A percentile compares a stretch with the other conserved stretches of the same genome.
Evolutionary conservation across 1,140 invertebrate genomes (phyloP).

Genomic region (Drosophila lowei): DNA sequence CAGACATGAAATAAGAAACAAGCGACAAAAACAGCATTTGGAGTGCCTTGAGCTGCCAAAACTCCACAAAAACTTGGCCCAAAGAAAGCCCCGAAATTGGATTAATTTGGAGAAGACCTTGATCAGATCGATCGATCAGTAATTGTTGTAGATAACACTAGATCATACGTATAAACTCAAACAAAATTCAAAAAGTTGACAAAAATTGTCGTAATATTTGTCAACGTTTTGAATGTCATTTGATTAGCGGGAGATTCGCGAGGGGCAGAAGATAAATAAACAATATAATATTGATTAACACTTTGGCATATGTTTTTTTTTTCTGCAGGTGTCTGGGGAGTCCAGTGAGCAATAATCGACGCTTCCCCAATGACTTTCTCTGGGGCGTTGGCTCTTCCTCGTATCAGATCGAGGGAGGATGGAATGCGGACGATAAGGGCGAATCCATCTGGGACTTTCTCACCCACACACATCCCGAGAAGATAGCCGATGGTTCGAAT

Average conservation of each 20-base stretch:
- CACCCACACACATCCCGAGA: conserved; percentile 83
- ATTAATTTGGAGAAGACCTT: conserved; percentile 12
- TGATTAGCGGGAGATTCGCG: conserved; percentile 12
- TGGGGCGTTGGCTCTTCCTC: conserved; percentile 85
- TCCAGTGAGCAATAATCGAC: conserved; percentile 42
- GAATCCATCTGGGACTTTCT: conserved; percentile 85
- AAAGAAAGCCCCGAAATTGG: conserved; percentile 31
- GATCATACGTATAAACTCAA: conserved; percentile 22
- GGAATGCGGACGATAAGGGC: conserved; percentile 87
- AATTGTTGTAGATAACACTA: conserved; percentile 32
- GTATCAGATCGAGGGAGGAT: conserved; percentile 89
- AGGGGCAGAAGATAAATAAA: neutral
- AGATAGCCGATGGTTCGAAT: conserved; percentile 85
- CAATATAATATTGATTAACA: conserved; percentile 30
- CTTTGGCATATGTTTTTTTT: conserved; percentile 31
- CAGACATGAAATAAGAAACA: neutral
- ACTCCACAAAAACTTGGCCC: neutral
- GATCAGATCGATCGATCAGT: conserved; percentile 2
- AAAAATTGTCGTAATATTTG: conserved; percentile 41
- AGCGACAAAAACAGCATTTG: neutral
- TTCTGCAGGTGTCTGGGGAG: conserved; percentile 42
- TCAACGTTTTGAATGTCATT: conserved; percentile 33
- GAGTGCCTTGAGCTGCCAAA: conserved; percentile 1
- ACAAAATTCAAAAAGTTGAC: conserved; percentile 32
- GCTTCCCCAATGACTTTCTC: conserved; percentile 85